Percentiles rank a stretch among this genome's conserved stretches.
Evolutionary conservation across 2,888 invertebrate species (phyloP).

Genomic region (Siphonodentalium dalli): DNA sequence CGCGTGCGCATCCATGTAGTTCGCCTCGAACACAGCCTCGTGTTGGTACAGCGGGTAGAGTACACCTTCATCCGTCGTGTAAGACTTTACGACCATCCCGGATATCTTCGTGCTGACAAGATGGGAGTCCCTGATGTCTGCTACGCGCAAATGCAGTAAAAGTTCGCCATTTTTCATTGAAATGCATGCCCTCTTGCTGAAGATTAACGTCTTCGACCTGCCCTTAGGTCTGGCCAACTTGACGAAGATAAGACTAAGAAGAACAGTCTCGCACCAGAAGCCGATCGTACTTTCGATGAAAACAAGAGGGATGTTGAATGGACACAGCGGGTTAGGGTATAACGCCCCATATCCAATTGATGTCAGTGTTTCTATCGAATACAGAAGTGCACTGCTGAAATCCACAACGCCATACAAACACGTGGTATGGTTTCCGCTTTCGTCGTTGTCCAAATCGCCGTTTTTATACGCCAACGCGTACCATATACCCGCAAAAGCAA

Average conservation of each 20-base stretch:
- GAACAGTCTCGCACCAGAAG: conserved; percentile 76
- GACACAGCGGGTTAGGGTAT: conserved; percentile 89
- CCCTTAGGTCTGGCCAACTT: conserved; percentile 95
- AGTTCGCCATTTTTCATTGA: conserved; percentile 69
- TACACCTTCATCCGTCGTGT: conserved; percentile 44
- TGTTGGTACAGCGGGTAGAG: conserved; percentile 76
- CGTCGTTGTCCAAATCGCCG: conserved; percentile 58
- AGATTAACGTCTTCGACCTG: conserved; percentile 86
- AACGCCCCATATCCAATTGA: conserved; percentile 91
- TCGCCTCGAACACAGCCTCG: conserved; percentile 88
- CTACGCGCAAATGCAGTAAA: conserved; percentile 57
- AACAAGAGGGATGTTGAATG: conserved; percentile 86
- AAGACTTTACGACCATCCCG: conserved; percentile 43
- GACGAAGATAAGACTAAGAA: conserved; percentile 84
- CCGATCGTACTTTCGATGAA: conserved; percentile 90
- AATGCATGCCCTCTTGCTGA: conserved; percentile 88
- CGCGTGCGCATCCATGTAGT: conserved; percentile 88
- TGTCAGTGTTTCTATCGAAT: conserved; percentile 95
- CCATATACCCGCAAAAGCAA: conserved; percentile 75
- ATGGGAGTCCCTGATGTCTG: conserved; percentile 61
- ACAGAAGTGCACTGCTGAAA: conserved; percentile 91
- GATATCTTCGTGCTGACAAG: conserved; percentile 72
- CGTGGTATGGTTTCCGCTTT: conserved; percentile 54
- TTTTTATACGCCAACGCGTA: conserved; percentile 60
- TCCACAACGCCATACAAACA: conserved; percentile 77